Evolutionary conservation across 2,113 vertebrate species (phyloP).

Genomic region (Columbina picui): DNA sequence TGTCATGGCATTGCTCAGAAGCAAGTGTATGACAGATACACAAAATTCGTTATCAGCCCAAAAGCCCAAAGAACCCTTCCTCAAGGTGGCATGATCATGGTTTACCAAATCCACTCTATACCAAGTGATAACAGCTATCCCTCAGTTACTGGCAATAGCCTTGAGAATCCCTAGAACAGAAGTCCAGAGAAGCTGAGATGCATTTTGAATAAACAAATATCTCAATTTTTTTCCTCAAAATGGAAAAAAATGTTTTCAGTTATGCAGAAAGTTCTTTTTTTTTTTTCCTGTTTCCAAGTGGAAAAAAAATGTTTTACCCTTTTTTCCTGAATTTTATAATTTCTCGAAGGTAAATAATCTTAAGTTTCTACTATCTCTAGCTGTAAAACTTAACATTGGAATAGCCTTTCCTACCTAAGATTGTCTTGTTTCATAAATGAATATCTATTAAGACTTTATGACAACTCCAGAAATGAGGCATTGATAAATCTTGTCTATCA

Average conservation of each 20-base stretch:
- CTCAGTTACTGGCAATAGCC: background rate
- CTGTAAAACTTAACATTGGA: background rate
- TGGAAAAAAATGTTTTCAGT: background rate
- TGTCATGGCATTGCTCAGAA: background rate
- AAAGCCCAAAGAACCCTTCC: background rate
- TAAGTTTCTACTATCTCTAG: background rate
- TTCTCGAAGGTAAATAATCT: background rate
- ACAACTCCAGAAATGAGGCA: background rate
- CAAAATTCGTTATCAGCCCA: rapidly evolving
- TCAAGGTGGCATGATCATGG: background rate
- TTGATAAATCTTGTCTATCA: background rate
- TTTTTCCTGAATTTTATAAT: background rate
- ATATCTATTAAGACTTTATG: background rate
- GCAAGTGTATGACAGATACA: background rate
- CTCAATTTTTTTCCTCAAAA: background rate
- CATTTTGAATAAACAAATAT: background rate
- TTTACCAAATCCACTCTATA: background rate
- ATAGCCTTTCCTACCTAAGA: background rate
- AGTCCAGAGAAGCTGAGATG: background rate
- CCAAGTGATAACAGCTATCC: background rate
- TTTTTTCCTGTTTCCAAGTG: background rate
- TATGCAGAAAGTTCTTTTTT: background rate
- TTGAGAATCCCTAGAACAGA: background rate
- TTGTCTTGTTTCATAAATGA: background rate
- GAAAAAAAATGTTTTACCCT: background rate